These are phyloP conservation scores for Diphyllodes magnificus DNA, from an alignment of 2,113 vertebrate species.

Conservation along the genomic window DNA sequence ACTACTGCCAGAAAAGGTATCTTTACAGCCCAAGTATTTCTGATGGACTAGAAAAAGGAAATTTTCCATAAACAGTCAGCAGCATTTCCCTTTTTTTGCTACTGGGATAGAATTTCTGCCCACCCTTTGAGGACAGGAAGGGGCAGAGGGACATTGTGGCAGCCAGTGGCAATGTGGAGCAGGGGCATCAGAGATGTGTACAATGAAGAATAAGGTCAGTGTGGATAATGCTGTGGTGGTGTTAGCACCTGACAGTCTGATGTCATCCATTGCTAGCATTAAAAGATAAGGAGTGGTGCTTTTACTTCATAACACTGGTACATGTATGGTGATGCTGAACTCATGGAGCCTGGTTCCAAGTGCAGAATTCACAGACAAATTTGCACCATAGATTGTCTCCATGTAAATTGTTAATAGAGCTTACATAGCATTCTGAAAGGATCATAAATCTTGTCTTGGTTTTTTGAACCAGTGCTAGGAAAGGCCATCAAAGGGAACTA, in stretches of 20 bases:
- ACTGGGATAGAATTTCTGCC: neutral
- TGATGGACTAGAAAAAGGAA: neutral
- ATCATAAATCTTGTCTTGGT: neutral
- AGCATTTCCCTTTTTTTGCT: neutral
- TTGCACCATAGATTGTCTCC: neutral
- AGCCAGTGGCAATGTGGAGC: neutral
- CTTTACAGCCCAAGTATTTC: neutral
- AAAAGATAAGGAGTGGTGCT: neutral
- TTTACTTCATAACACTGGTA: neutral
- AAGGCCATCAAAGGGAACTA: neutral
- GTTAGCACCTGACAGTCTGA: neutral
- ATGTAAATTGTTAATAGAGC: neutral
- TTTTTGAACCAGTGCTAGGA: neutral
- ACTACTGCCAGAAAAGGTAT: neutral
- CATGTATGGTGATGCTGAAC: neutral
- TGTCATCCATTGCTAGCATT: neutral
- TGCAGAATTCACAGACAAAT: neutral
- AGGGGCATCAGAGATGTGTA: neutral
- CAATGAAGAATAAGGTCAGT: neutral
- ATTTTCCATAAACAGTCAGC: neutral
- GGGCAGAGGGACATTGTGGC: accelerated
- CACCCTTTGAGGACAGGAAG: neutral
- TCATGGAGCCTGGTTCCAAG: neutral
- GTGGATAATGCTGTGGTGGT: neutral
- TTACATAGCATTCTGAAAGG: neutral